Percentiles rank a stretch among this genome's conserved stretches.
These are phyloP conservation scores for Petrophora chlorosata DNA, from an alignment of 2,888 invertebrate species.

Conservation along the genomic window DNA sequence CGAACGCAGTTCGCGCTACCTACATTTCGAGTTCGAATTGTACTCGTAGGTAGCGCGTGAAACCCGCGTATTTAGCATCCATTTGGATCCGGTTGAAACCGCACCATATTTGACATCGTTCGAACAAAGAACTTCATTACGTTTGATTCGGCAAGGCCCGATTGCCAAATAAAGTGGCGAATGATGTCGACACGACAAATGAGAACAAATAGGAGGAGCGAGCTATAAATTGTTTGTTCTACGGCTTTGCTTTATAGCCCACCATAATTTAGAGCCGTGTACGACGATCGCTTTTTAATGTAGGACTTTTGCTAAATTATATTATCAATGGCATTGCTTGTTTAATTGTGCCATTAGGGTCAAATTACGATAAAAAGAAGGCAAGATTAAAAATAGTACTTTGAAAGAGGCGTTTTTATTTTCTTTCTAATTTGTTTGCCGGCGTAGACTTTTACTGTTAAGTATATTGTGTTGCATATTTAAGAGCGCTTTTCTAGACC, in stretches of 20 bases:
- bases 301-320: conserved; percentile 15
- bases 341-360: conserved; percentile 15
- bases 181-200: conserved; percentile 67
- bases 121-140: conserved; percentile 65
- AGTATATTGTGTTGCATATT: no score
- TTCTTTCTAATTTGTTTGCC: no score
- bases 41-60: not conserved
- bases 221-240: conserved; percentile 61
- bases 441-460: no score
- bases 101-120: conserved; percentile 21
- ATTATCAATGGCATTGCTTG: conserved; percentile 10
- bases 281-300: conserved; percentile 40
- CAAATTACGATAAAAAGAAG: no score
- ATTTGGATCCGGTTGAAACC: conserved; percentile 16
- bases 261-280: conserved; percentile 55
- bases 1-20: no score
- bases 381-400: no score
- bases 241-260: conserved; percentile 60
- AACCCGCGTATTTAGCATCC: no score
- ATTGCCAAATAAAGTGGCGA: conserved; percentile 63
- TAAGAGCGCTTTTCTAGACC: no score
- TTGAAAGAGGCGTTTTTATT: no score
- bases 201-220: conserved; percentile 69
- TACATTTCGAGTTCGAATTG: not conserved
- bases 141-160: conserved; percentile 48